These are phyloP conservation scores for Musca vetustissima DNA, from an alignment of 1,140 invertebrate genomes.

Conservation along the genomic window DNA sequence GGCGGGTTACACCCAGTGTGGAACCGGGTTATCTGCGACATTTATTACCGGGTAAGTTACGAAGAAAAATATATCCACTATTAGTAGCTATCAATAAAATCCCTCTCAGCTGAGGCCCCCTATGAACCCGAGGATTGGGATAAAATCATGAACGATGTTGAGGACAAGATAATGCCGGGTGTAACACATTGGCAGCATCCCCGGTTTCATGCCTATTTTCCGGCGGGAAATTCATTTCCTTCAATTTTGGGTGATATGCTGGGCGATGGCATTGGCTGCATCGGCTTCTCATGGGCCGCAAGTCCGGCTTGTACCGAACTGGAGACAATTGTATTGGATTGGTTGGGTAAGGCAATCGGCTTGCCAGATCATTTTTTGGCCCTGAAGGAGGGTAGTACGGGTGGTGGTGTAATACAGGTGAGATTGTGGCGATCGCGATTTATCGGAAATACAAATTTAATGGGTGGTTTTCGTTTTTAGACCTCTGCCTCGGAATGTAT, in stretches of 20 bases:
- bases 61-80: not conserved
- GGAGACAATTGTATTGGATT: constrained; percentile 95
- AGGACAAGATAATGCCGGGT: constrained; percentile 96
- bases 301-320: constrained; percentile 97
- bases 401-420: constrained; percentile 92
- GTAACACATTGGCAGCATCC: constrained; percentile 99
- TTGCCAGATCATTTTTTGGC: constrained; percentile 85
- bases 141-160: constrained; percentile 91
- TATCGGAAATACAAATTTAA: too few relatives aligned
- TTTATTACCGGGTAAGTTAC: constrained; percentile 67
- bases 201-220: constrained; percentile 98
- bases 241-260: constrained; percentile 99
- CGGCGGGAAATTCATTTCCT: constrained; percentile 95
- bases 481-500: constrained; percentile 97
- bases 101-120: constrained; percentile 73
- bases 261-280: constrained; percentile 91
- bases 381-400: constrained; percentile 77
- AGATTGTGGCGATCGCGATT: not conserved
- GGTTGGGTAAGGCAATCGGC: constrained; percentile 95
- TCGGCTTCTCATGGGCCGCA: constrained; percentile 98
- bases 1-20: constrained; percentile 86
- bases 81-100: not conserved
- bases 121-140: constrained; percentile 87
- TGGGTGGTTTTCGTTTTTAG: constrained; percentile 58
- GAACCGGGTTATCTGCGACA: constrained; percentile 89